A percentile compares a stretch with the other conserved stretches of the same genome.
phyloP scores from a whole-genome alignment of 1,140 invertebrate genomes.

The Drosophila sechellia region DNA sequence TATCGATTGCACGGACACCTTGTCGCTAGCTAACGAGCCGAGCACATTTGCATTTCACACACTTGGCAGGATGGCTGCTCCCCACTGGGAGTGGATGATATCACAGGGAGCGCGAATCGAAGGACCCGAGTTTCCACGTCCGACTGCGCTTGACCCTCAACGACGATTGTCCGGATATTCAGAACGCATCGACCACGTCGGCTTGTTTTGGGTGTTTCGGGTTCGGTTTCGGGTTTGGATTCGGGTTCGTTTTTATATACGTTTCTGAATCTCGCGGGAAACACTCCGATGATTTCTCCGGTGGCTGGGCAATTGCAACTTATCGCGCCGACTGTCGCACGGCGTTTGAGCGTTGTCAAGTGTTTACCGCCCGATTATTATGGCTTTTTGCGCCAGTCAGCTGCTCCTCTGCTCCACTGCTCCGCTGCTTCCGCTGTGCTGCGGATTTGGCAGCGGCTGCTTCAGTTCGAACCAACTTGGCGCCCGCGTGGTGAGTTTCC shows the following conservation, averaged over 20 bases:
- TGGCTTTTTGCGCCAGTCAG: conserved; percentile 64
- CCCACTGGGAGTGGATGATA: conserved; percentile 31
- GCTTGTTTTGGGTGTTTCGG: not conserved
- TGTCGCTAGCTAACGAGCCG: conserved; percentile 3
- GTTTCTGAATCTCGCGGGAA: conserved; percentile 17
- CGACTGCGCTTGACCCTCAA: conserved; percentile 11
- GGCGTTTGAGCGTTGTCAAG: conserved; percentile 66
- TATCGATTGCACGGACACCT: conserved; percentile 27
- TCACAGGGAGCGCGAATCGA: conserved; percentile 23
- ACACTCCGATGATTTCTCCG: conserved; percentile 14
- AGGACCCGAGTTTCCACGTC: conserved; percentile 14
- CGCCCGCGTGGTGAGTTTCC: conserved; percentile 69
- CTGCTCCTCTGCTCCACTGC: conserved; percentile 39
- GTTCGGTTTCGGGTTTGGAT: not conserved
- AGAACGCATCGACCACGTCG: conserved; percentile 9
- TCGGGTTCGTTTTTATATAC: conserved; percentile 9
- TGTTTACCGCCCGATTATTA: conserved; percentile 70
- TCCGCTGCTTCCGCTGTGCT: conserved; percentile 34
- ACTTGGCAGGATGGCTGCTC: conserved; percentile 9
- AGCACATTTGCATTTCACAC: conserved; percentile 36
- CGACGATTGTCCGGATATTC: conserved; percentile 24
- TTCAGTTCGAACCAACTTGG: conserved; percentile 49
- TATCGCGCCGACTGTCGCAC: conserved; percentile 70
- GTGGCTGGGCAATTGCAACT: conserved; percentile 64
- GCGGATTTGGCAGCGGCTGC: conserved; percentile 33